Conservation (phyloP, 2,888 invertebrate genomes). For the Neelides folsomi region DNA sequence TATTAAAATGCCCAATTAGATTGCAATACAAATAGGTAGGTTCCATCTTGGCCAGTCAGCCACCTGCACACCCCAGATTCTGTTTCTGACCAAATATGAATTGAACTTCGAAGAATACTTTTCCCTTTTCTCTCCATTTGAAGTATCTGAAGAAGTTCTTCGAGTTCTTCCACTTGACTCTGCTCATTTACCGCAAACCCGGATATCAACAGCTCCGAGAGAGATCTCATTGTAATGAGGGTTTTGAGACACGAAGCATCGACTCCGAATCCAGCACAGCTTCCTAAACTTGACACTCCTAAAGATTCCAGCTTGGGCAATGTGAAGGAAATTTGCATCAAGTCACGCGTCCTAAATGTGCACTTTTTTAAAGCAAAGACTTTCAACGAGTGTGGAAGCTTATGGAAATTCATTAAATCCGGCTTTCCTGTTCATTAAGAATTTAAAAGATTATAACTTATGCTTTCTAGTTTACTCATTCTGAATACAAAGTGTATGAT, state of each 20-base stretch:
- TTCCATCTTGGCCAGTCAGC: no score
- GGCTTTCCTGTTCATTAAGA: not conserved
- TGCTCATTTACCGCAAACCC: conserved; percentile 2
- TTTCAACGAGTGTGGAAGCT: conserved; percentile 10
- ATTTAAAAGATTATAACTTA: no score
- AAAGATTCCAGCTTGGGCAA: conserved; percentile 5
- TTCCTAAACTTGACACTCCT: conserved; percentile 8
- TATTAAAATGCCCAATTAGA: no score
- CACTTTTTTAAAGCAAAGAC: conserved; percentile 10
- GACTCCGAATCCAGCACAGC: conserved; percentile 1
- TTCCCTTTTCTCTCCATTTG: no score
- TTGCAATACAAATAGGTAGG: no score
- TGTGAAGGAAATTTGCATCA: conserved; percentile 4
- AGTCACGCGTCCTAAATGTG: conserved; percentile 6
- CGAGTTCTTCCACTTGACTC: no score
- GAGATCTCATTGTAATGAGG: conserved; percentile 7
- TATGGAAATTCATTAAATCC: conserved; percentile 10
- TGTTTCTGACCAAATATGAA: no score
- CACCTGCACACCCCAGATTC: no score
- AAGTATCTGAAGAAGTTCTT: no score
- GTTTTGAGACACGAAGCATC: conserved; percentile 1
- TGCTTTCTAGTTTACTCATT: no score
- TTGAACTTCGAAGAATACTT: no score
- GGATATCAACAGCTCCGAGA: conserved; percentile 12
- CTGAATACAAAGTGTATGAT: no score